Evolutionary conservation across 2,888 invertebrate species (phyloP).

Genomic region (Cryptus armator): DNA sequence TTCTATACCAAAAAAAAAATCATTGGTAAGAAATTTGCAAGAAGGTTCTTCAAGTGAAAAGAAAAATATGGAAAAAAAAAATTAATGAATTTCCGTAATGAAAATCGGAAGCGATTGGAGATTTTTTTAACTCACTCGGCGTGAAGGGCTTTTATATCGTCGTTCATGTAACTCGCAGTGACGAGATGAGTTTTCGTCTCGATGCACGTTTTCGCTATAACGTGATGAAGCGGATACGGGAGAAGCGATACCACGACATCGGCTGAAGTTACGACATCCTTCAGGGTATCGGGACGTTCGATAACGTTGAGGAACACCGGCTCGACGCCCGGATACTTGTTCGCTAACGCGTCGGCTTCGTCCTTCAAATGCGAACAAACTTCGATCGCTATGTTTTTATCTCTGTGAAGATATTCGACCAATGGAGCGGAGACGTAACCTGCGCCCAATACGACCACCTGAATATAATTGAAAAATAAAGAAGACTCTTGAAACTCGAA

Average conservation of each 20-base stretch:
- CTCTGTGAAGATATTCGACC: conserved; percentile 96
- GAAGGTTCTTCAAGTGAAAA: too few relatives aligned
- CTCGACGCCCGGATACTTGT: conserved; percentile 91
- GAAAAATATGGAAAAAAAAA: too few relatives aligned
- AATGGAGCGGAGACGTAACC: conserved; percentile 97
- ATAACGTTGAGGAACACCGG: conserved; percentile 94
- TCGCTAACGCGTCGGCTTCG: conserved; percentile 94
- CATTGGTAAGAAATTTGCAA: too few relatives aligned
- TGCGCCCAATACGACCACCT: conserved; percentile 96
- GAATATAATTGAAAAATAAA: conserved; percentile 8
- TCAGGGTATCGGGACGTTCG: conserved; percentile 90
- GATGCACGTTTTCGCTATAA: conserved; percentile 95
- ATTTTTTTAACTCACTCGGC: conserved; percentile 87
- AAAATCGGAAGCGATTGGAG: background rate
- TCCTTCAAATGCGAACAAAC: conserved; percentile 95
- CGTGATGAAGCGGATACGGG: conserved; percentile 95
- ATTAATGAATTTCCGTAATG: background rate
- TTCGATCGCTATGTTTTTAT: conserved; percentile 92
- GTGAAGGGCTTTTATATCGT: conserved; percentile 93
- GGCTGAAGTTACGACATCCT: conserved; percentile 90
- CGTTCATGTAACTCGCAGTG: conserved; percentile 97
- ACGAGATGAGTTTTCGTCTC: conserved; percentile 96
- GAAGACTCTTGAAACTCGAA: background rate
- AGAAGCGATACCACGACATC: conserved; percentile 95
- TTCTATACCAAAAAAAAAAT: too few relatives aligned